Percentiles rank a stretch among this genome's conserved stretches.
These are phyloP conservation scores for Melanostoma scalare DNA, from an alignment of 2,888 invertebrate genomes.

Conservation along the genomic window DNA sequence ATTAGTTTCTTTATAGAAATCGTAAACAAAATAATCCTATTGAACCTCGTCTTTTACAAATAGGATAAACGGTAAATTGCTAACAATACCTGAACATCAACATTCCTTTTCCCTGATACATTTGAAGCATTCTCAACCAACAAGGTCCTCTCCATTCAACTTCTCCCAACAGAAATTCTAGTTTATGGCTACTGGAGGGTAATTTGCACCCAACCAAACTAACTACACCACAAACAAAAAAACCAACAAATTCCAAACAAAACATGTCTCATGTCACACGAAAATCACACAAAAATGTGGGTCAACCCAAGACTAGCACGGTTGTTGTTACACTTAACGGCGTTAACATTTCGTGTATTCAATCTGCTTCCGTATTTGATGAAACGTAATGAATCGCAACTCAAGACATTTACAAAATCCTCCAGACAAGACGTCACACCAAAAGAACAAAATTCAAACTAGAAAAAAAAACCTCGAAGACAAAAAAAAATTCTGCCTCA, in stretches of 20 bases:
- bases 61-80: too few relatives aligned
- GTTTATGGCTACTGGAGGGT: not conserved
- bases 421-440: constrained; percentile 58
- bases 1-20: too few relatives aligned
- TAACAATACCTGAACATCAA: too few relatives aligned
- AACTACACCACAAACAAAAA: constrained; percentile 1
- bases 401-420: constrained; percentile 22
- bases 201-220: constrained; percentile 5
- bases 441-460: constrained; percentile 1
- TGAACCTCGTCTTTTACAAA: too few relatives aligned
- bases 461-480: not conserved
- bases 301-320: constrained; percentile 51
- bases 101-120: too few relatives aligned
- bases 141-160: too few relatives aligned
- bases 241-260: constrained; percentile 18
- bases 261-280: constrained; percentile 69
- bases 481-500: constrained; percentile 43
- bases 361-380: constrained; percentile 72
- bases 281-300: constrained; percentile 67
- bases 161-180: not conserved
- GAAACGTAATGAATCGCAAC: constrained; percentile 66
- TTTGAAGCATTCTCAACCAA: too few relatives aligned
- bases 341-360: constrained; percentile 71
- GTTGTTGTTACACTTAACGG: constrained; percentile 57
- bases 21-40: too few relatives aligned